Conservation (phyloP, 2,888 invertebrate genomes). For the Pimpla rufipes region DNA sequence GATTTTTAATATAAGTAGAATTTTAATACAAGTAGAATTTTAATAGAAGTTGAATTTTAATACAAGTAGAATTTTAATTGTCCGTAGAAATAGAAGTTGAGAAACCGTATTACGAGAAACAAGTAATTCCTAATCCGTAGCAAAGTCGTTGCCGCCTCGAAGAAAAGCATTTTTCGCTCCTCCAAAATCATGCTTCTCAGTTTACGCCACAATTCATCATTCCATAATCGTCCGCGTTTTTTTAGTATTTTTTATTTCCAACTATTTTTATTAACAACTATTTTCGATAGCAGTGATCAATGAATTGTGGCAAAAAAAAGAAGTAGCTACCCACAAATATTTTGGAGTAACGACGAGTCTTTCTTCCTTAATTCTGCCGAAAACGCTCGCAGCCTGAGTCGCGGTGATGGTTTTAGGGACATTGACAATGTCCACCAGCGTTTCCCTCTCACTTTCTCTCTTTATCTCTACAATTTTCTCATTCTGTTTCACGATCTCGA, state of each 20-base stretch:
- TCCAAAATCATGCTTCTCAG: not conserved
- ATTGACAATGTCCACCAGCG: no score
- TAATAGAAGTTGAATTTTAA: conserved; percentile 3
- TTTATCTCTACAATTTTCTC: no score
- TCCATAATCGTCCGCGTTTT: no score
- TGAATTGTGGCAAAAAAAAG: not conserved
- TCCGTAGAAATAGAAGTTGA: conserved; percentile 4
- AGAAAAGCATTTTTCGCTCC: not conserved
- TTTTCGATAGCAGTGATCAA: not conserved
- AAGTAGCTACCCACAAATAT: not conserved
- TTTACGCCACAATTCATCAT: not conserved
- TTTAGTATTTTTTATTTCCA: not conserved
- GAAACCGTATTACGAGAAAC: not conserved
- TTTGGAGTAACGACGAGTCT: not conserved
- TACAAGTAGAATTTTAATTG: conserved; percentile 18
- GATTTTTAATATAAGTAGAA: no score
- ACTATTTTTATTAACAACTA: not conserved
- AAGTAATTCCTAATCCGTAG: not conserved
- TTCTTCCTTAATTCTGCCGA: not conserved
- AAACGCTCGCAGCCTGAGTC: not conserved
- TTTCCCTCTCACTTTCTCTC: conserved; percentile 25
- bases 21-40: conserved; percentile 4
- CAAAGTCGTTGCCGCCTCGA: not conserved
- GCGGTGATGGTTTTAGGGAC: not conserved
- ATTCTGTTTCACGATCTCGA: no score